A percentile compares a stretch with the other conserved stretches of the same genome.
Evolutionary conservation across 2,888 invertebrate species (phyloP).

Genomic region (Drosophila putrida): DNA sequence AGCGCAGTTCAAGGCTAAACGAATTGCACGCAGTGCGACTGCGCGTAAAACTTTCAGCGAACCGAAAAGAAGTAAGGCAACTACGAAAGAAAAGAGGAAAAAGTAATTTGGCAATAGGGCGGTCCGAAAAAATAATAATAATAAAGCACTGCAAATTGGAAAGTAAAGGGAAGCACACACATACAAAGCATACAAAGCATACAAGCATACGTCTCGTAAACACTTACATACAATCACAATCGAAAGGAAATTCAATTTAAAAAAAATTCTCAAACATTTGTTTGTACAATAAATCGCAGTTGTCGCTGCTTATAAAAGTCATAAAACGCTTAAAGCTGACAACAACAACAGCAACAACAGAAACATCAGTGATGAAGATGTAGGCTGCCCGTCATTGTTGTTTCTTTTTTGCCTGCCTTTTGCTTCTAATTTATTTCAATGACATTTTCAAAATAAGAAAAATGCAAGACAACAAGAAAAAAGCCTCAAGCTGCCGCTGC

Average conservation of each 20-base stretch:
- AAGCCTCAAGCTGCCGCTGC: constrained; percentile 5
- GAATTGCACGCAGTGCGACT: constrained; percentile 39
- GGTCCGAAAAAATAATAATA: constrained; percentile 23
- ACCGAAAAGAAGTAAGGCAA: constrained; percentile 7
- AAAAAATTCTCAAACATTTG: constrained; percentile 50
- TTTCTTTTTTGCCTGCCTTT: constrained; percentile 37
- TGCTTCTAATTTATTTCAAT: constrained; percentile 74
- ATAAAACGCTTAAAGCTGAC: constrained; percentile 44
- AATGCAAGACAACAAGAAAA: constrained; percentile 44
- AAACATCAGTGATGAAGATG: constrained; percentile 20
- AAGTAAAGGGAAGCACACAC: constrained; percentile 64
- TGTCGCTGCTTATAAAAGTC: constrained; percentile 49
- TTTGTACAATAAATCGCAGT: constrained; percentile 50
- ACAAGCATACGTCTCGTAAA: no score
- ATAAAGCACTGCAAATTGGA: constrained; percentile 58
- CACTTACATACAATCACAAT: constrained; percentile 17
- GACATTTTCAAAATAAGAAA: constrained; percentile 65
- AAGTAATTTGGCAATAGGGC: constrained; percentile 48
- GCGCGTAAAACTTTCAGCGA: constrained; percentile 27
- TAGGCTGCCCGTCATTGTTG: constrained; percentile 28
- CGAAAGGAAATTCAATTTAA: constrained; percentile 68
- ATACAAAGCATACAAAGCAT: no score
- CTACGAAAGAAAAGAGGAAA: constrained; percentile 28
- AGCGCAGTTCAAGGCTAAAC: constrained; percentile 58
- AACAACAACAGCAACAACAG: constrained; percentile 23